A percentile compares a stretch with the other conserved stretches of the same genome.
These are phyloP conservation scores for Junonia oenone DNA, from an alignment of 2,888 invertebrate genomes.

Conservation along the genomic window DNA sequence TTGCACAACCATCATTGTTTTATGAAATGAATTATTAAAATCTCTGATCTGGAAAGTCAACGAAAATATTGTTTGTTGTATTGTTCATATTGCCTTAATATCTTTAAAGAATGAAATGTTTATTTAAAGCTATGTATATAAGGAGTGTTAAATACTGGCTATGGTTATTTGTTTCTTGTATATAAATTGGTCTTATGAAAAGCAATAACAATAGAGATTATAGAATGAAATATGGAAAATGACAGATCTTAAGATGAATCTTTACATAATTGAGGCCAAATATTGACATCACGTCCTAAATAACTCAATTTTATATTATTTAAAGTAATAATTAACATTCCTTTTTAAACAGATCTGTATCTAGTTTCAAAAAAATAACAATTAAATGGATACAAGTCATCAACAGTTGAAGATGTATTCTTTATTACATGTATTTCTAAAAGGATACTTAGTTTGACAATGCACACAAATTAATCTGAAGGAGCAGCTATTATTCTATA, in stretches of 20 bases:
- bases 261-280: slow-evolving; percentile 11
- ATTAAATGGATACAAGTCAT: not conserved
- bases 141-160: slow-evolving; percentile 12
- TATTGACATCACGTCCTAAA: slow-evolving; percentile 12
- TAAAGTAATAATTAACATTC: slow-evolving; percentile 21
- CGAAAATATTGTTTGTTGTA: slow-evolving; percentile 9
- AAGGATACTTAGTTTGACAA: slow-evolving; percentile 37
- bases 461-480: slow-evolving; percentile 42
- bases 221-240: slow-evolving; percentile 14
- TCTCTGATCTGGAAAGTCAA: not conserved
- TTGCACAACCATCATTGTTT: not conserved
- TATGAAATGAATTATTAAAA: not conserved
- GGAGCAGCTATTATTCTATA: slow-evolving; percentile 32
- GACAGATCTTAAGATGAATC: slow-evolving; percentile 6
- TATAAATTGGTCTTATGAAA: slow-evolving; percentile 25
- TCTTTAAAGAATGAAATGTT: slow-evolving; percentile 12
- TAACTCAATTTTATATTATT: slow-evolving; percentile 18
- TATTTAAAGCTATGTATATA: slow-evolving; percentile 13
- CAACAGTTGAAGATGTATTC: not conserved
- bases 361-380: slow-evolving; percentile 13
- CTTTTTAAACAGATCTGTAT: slow-evolving; percentile 18
- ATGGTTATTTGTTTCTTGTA: slow-evolving; percentile 21
- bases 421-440: no score
- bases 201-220: slow-evolving; percentile 22
- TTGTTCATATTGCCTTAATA: slow-evolving; percentile 14